Evolutionary conservation across 64 coral and sea anemone genomes (phyloP), one percentile per base, ranked within the genome.

Genomic region (Stichodactyla helianthus): DNA sequence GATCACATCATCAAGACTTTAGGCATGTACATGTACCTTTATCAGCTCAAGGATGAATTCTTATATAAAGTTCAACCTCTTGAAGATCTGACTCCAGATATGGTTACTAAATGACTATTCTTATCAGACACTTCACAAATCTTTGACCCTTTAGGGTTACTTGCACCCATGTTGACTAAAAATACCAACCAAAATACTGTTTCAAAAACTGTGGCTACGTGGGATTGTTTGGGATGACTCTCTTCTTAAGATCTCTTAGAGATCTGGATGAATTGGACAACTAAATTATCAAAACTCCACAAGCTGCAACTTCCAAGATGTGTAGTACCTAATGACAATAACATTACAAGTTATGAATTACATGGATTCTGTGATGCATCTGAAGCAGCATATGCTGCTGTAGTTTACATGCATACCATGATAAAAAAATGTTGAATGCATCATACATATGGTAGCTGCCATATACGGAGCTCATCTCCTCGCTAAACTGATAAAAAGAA

Each of bases 331-430:
- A 59, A 82, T 22, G 78, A 16, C 51, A 8, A 16, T n/a, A 84
- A 59, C 14, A 2, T 51, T 89, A 25, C 50, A 20, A 82, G 54
- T 25, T 50, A 44, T 50, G 87, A 89, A 64, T 51, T 89, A 14
- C 87, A 82, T 82, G 55, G 54, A 15, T 89, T 89, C 28, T 89
- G 18, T 14, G 58, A 89, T 17, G 87, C 87, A 6, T 89, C 87
- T 62, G 87, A 89, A 60, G 27, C 26, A 58, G 79, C 55, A 19
- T 89, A 89, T 82, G 79, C 27, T n/a, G 50, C 79, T 18, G 77
- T 11, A 50, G 55, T 65, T 19, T 89, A 83, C 52, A 15, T 89
- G 79, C 10, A 71, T 54, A 84, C 82, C 15, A 23, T 53, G n/a
- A 53, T 13, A 50, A 50, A 10, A 10, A 10, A 17, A 55, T 55